A percentile compares a stretch with the other conserved stretches of the same genome.
These are phyloP conservation scores for Liodrosophila aerea DNA, from an alignment of 2,888 invertebrate species.

Conservation along the genomic window DNA sequence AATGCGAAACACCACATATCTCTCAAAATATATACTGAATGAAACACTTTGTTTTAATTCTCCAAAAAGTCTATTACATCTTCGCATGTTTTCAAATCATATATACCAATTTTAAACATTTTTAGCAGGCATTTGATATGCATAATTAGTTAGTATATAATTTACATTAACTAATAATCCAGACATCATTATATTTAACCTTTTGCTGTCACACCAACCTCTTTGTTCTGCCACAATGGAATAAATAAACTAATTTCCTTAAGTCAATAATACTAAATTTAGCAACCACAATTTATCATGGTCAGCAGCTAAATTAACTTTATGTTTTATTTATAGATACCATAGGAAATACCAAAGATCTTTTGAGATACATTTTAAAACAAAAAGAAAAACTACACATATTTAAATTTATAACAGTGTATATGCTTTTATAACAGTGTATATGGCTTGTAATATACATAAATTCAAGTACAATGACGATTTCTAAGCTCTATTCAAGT, in stretches of 20 bases:
- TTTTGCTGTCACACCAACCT: neutral
- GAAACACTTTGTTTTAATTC: too few species aligned
- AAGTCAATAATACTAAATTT: neutral
- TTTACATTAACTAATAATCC: too few species aligned
- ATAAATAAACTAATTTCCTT: conserved; percentile 14
- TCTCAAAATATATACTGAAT: too few species aligned
- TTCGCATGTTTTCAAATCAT: too few species aligned
- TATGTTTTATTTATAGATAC: conserved; percentile 22
- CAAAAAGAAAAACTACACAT: neutral
- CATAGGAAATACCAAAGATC: neutral
- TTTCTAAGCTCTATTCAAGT: neutral
- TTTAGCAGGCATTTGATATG: too few species aligned
- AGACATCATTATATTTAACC: conserved; percentile 2
- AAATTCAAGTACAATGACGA: neutral
- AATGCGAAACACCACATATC: too few species aligned
- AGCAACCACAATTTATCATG: conserved; percentile 29
- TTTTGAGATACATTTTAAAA: neutral
- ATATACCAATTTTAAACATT: too few species aligned
- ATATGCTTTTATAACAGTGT: neutral
- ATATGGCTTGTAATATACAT: conserved; percentile 6
- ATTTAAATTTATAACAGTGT: neutral
- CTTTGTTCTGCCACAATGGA: conserved; percentile 11
- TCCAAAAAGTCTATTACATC: too few species aligned
- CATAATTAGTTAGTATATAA: too few species aligned
- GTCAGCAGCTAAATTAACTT: conserved; percentile 50